A percentile compares a stretch with the other conserved stretches of the same genome.
Conservation (phyloP, 1,140 invertebrate species). For the Aphelenchoides avenae region DNA sequence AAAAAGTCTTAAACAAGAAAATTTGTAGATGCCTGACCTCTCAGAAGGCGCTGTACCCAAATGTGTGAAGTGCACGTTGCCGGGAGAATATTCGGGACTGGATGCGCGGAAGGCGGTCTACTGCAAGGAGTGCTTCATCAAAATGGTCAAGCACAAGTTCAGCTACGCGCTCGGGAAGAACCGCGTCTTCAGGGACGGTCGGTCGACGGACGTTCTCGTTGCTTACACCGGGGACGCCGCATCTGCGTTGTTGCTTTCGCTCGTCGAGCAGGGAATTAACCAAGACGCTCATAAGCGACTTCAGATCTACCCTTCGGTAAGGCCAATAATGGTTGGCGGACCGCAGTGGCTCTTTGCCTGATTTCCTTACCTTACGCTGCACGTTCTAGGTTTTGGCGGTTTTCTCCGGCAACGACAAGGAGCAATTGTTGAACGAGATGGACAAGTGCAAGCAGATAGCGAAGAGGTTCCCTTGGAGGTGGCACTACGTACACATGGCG, state of each 20-base stretch:
- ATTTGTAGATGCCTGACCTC: neutral
- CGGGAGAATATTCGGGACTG: constrained; percentile 11
- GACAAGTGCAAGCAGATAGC: too few species aligned
- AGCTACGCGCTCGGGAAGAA: constrained; percentile 24
- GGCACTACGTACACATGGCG: too few species aligned
- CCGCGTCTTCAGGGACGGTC: constrained; percentile 11
- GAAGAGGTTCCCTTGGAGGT: too few species aligned
- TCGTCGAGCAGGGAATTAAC: constrained; percentile 5
- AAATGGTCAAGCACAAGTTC: constrained; percentile 26
- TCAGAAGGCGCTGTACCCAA: too few species aligned
- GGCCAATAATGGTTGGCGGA: too few species aligned
- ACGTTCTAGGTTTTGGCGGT: neutral
- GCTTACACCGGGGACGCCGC: constrained; percentile 6
- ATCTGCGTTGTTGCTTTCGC: constrained; percentile 11
- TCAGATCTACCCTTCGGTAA: constrained; percentile 8
- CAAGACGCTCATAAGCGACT: constrained; percentile 5
- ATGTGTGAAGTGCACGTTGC: constrained; percentile 21
- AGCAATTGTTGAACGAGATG: too few species aligned
- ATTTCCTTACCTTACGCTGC: too few species aligned
- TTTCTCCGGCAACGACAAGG: neutral
- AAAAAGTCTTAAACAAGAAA: neutral
- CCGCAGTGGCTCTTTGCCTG: too few species aligned
- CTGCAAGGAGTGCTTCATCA: constrained; percentile 15
- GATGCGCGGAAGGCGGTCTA: constrained; percentile 21
- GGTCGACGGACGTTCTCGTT: constrained; percentile 5